Evolutionary conservation across 2,888 invertebrate species (phyloP), one percentile per base, ranked within the genome.

Genomic region (Adelphocoris suturalis): DNA sequence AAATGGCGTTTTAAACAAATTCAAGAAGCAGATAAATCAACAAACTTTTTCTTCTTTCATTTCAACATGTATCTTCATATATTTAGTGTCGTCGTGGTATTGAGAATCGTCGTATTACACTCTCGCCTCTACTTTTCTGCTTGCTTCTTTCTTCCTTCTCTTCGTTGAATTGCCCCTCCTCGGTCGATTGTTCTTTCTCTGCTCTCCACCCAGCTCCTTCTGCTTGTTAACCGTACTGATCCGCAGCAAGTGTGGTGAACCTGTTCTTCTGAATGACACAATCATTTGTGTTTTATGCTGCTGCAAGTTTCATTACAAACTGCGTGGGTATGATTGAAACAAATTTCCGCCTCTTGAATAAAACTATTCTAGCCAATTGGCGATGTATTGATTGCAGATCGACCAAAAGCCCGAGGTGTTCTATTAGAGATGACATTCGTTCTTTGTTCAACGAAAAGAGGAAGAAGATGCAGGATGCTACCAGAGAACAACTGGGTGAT

Each of bases 301-400:
- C 3, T n/a, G 14, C 5, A 0, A 1, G 37, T 80, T 80, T 19
- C 80, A 80, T 13, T 80, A 47, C 46, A n/a, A 46, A 37, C 9
- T 46, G 80, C 16, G 80, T 80, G 16, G 46, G 46, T 16, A 80
- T 80, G 0, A 3, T 46, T 0, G 80, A 46, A 19, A 80, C n/a
- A 11, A 80, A 80, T 37, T 78, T 78, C n/a, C 78, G 78, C 46
- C 37, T 16, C 37, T n/a, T 78, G 78, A 80, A 48, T 46, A 80
- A 80, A 80, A n/a, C 80, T 9, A 47, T 16, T 14, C n/a, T 47
- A 16, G 48, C 80, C 4, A 46, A 46, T 48, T 37, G 80, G 80
- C 37, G 37, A 19, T 80, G 80, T 13, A 48, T 48, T 1, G 37
- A 11, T 80, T 80, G 80, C 28, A 37, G 12, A 68, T 23, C 23